A percentile compares a stretch with the other conserved stretches of the same genome.
Evolutionary conservation across 2,113 vertebrate species (phyloP).

Genomic region (Balaeniceps rex): DNA sequence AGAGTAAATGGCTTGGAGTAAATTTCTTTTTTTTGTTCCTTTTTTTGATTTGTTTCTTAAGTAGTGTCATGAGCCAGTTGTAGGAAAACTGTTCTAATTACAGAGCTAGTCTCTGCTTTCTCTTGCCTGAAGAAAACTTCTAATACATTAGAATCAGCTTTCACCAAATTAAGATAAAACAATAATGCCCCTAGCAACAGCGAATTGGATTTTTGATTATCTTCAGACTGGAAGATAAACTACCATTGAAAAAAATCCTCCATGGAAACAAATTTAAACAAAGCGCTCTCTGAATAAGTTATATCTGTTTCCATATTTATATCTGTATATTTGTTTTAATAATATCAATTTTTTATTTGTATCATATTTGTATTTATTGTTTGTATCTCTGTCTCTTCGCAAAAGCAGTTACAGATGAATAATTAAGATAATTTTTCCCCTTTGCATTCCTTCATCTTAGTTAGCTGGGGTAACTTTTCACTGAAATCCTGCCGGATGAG

Average conservation of each 20-base stretch:
- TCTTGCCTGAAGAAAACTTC: neutral
- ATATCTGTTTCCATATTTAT: neutral
- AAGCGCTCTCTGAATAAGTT: neutral
- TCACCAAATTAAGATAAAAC: conserved; percentile 37
- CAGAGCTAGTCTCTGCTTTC: neutral
- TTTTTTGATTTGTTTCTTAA: neutral
- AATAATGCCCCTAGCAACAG: neutral
- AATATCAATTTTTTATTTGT: neutral
- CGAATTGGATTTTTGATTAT: neutral
- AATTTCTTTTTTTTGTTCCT: neutral
- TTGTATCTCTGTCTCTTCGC: neutral
- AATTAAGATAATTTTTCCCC: neutral
- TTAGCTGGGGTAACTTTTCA: neutral
- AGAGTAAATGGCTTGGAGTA: neutral
- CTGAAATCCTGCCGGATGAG: neutral
- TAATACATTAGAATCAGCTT: neutral
- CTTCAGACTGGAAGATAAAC: neutral
- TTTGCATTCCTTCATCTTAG: neutral
- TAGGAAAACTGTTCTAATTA: neutral
- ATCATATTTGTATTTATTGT: neutral
- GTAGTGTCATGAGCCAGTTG: neutral
- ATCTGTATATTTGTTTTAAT: neutral
- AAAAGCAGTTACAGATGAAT: neutral
- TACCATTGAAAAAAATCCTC: neutral
- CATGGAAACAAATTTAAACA: neutral